Conservation (phyloP, 2,113 vertebrate genomes). For the Cisticola juncidis region DNA sequence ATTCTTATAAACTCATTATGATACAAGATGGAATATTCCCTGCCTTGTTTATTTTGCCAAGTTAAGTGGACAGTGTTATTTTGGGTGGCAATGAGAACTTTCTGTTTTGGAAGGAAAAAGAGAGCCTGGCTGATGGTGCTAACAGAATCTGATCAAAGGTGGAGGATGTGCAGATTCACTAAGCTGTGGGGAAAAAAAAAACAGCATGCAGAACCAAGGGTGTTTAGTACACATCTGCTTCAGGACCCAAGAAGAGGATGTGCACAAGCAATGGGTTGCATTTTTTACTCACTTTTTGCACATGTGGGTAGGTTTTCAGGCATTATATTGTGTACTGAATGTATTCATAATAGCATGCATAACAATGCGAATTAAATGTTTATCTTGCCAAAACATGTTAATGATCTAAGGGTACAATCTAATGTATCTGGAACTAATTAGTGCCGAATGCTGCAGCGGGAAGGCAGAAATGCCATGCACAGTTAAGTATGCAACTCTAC, state of each 20-base stretch:
- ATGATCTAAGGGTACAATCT: background rate
- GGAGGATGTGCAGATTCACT: background rate
- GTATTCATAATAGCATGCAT: background rate
- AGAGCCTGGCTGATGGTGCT: background rate
- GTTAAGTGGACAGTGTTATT: background rate
- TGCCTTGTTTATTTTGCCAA: background rate
- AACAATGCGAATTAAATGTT: background rate
- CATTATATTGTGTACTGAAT: rapidly evolving
- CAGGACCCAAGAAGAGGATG: background rate
- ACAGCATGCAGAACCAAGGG: background rate
- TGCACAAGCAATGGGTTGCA: background rate
- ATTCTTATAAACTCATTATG: background rate
- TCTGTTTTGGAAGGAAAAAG: background rate
- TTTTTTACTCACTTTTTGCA: background rate
- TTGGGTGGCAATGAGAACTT: background rate
- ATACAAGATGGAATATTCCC: background rate
- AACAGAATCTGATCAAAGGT: rapidly evolving
- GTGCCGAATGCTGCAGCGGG: background rate
- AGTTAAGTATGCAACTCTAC: background rate
- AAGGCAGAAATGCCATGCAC: background rate
- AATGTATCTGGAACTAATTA: background rate
- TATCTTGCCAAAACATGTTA: background rate
- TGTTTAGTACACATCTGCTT: background rate
- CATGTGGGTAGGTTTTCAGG: background rate
- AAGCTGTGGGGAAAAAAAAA: background rate